Evolutionary conservation across 2,797 vertebrate species (phyloP).

Genomic region (Nannoperca australis): DNA sequence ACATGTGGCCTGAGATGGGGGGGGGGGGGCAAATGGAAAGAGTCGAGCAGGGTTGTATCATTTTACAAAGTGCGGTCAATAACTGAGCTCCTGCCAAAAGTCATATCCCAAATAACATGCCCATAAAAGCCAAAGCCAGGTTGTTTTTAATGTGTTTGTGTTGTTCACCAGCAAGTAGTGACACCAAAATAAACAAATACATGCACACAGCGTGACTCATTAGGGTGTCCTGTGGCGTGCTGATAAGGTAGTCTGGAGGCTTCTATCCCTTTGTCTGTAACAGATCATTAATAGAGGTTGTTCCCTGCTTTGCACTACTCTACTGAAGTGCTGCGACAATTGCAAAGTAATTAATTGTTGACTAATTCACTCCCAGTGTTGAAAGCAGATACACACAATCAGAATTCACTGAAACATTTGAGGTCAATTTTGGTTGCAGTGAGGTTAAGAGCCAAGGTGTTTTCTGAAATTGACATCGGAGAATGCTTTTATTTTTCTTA

Average conservation of each 20-base stretch:
- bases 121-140: slow-evolving; percentile 18
- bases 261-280: slow-evolving; percentile 26
- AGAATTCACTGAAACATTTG: neutral
- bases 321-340: slow-evolving; percentile 16
- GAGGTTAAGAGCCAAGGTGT: slow-evolving; percentile 23
- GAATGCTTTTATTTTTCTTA: neutral
- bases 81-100: slow-evolving; percentile 62
- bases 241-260: slow-evolving; percentile 62
- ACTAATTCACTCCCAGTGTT: slow-evolving; percentile 18
- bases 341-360: slow-evolving; percentile 45
- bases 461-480: neutral
- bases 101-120: slow-evolving; percentile 59
- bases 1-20: slow-evolving; percentile 64
- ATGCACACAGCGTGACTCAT: slow-evolving; percentile 45
- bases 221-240: slow-evolving; percentile 49
- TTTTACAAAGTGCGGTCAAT: slow-evolving; percentile 71
- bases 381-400: neutral
- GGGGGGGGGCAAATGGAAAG: slow-evolving; percentile 60
- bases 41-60: slow-evolving; percentile 54
- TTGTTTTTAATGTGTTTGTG: slow-evolving; percentile 5
- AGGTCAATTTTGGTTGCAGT: neutral
- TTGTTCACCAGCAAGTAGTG: neutral
- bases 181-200: slow-evolving; percentile 34
- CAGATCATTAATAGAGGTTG: slow-evolving; percentile 47
- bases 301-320: slow-evolving; percentile 23